Base-by-base conservation (phyloP, 2,113 vertebrate species). In the Ciconia boyciana region DNA sequence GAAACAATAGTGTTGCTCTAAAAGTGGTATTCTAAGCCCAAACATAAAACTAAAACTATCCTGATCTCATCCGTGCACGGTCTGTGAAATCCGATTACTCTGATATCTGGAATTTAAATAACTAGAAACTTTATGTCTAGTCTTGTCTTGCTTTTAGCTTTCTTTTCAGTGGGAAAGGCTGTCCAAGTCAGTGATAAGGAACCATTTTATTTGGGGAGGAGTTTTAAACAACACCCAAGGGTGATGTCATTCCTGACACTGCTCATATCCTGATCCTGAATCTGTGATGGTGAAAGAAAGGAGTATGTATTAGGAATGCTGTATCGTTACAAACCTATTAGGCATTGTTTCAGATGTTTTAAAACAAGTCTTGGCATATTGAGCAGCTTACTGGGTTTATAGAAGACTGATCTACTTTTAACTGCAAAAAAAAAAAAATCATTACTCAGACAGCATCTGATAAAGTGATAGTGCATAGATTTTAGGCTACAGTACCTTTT, bases 71-170 rank as follows among this genome's bases (percentile, higher is more conserved):
- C 97, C 25, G 29, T 94, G 71, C 62, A 49, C 89, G 90, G 93
- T 78, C 90, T 96, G 44, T 92, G 93, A 96, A 94, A 92, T 62
- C 57, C 76, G 79, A 91, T 94, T 96, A 96, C 79, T 89, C 44
- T 72, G 77, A 91, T 92, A 96, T 0, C 61, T 76, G 89, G 94
- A 92, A 94, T 94, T 94, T 69, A 79, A 94, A 69, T 94, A 94
- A 79, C 75, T 86, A 69, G 81, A 55, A 94, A 77, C 61, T 89
- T 82, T 93, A 11, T 77, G 94, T 94, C 93, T 87, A 10, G 94
- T 96, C 96, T 96, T 89, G 94, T 94, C 95, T 96, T 94, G 95
- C 94, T 96, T 94, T 94, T 76, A 84, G 80, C 72, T 91, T 76
- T 68, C 77, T 91, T 89, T 94, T 81, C 77, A 94, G 70, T 83